These are phyloP conservation scores for Caenorhabditis tropicalis DNA, from an alignment of 1,140 invertebrate genomes.

Conservation along the genomic window DNA sequence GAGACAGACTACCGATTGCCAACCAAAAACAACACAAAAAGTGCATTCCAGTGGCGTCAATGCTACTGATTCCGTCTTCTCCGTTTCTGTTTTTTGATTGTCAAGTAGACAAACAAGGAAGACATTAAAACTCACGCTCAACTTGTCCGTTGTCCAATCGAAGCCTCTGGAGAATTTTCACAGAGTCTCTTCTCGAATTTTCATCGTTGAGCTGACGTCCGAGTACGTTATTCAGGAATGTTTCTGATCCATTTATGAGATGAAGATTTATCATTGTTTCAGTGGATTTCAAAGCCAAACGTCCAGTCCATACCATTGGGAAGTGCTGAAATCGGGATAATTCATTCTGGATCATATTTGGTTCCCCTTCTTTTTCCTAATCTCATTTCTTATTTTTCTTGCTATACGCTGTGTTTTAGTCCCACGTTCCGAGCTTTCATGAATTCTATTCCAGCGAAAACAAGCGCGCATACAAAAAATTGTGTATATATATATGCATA, in stretches of 20 bases:
- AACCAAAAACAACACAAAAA: not conserved
- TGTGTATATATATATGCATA: not conserved
- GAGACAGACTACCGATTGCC: not conserved
- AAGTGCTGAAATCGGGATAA: not conserved
- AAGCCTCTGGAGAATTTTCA: conserved; percentile 5
- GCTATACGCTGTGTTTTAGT: not conserved
- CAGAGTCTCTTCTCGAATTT: not conserved
- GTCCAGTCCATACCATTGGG: conserved; percentile 28
- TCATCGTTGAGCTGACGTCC: not conserved
- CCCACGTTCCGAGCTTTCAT: not conserved
- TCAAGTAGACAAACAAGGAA: not conserved
- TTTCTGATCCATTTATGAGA: conserved; percentile 35
- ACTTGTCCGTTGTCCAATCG: conserved; percentile 23
- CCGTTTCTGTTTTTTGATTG: no score
- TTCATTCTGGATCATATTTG: not conserved
- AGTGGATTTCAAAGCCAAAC: conserved; percentile 3
- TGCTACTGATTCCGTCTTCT: no score
- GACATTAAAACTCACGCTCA: conserved; percentile 4
- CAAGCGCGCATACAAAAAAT: conserved; percentile 12
- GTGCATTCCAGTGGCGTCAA: not conserved
- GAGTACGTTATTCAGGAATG: not conserved
- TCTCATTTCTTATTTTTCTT: not conserved
- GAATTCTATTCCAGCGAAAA: not conserved
- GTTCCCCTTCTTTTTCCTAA: not conserved
- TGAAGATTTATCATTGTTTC: conserved; percentile 17